A percentile compares a stretch with the other conserved stretches of the same genome.
Conservation (phyloP, 2,888 invertebrate genomes). For the Drosophila multiciliata region DNA sequence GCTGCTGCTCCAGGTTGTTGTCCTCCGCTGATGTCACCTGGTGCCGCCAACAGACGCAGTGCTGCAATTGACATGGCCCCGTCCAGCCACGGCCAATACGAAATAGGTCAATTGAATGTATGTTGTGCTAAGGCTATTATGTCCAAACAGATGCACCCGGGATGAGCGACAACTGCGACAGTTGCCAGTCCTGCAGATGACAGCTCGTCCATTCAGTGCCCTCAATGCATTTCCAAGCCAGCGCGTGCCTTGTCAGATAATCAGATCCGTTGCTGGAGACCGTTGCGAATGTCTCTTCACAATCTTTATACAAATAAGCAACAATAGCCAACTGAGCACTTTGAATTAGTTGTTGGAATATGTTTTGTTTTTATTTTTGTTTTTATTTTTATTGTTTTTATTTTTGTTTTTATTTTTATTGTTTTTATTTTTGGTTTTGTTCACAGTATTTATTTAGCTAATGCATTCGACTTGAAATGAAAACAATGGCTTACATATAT, state of each 20-base stretch:
- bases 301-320: not conserved
- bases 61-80: constrained; percentile 10
- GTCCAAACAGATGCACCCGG: not conserved
- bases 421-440: not conserved
- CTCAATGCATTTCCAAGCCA: constrained; percentile 32
- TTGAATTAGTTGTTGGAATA: not conserved
- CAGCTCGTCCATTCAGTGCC: constrained; percentile 25
- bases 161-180: constrained; percentile 11
- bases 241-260: constrained; percentile 18
- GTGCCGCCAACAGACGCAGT: constrained; percentile 18
- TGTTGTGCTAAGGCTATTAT: constrained; percentile 7
- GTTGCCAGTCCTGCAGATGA: constrained; percentile 17
- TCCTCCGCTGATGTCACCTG: constrained; percentile 61
- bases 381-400: too few relatives aligned
- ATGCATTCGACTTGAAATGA: not conserved
- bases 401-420: too few relatives aligned
- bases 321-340: not conserved
- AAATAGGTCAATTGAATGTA: constrained; percentile 67
- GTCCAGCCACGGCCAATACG: constrained; percentile 31
- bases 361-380: not conserved
- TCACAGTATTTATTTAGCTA: not conserved
- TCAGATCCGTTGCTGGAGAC: not conserved
- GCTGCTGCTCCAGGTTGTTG: constrained; percentile 66
- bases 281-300: not conserved
- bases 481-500: not conserved